Base-by-base conservation (phyloP, 92 coral and sea anemone species). In the Anthopleura xanthogrammica region DNA sequence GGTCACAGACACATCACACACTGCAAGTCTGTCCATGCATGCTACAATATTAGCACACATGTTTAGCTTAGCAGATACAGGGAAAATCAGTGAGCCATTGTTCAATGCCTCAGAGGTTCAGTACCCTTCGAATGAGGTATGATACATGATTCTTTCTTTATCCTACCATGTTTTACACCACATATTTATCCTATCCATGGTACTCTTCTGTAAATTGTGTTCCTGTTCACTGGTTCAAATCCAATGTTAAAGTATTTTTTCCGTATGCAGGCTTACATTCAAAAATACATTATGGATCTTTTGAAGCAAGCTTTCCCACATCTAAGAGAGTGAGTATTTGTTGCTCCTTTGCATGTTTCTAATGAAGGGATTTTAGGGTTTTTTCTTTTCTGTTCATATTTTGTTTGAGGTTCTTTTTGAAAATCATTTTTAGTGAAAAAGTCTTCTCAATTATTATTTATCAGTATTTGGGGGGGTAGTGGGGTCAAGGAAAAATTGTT, bases 41-140 rank as follows among this genome's bases (percentile, higher is more conserved):
- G 99, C 99, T 17, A 96, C 99, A 24, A 96, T 96, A 79, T 81
- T 96, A 78, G 97, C 99, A 40, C 99, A 96, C 90, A 92, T 96
- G 97, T 96, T 96, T 73, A 93, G 94, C 83, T 81, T 96, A 78
- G 97, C 95, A n/a, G 99, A 96, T 86, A 65, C 92, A 46, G 94
- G 93, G 75, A 96, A 96, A 79, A 85, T 96, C 40, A 85, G 91
- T 1, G 95, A 88, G 16, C 93, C 98, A 29, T 91, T 91, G 20
- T 97, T 94, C 83, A 74, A 41, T 24, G 55, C 90, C 12, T 92
- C 90, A 46, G 88, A 82, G 5, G 90, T 90, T 36, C 89, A 91
- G 75, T 91, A 79, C 79, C 88, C 94, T 40, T 90, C 92, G 62
- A 95, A 95, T 76, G 93, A 95, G 93, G 98, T 95, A 75, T 50